Base-by-base conservation (phyloP, 2,888 invertebrate species). In the Lepidonotus clava region DNA sequence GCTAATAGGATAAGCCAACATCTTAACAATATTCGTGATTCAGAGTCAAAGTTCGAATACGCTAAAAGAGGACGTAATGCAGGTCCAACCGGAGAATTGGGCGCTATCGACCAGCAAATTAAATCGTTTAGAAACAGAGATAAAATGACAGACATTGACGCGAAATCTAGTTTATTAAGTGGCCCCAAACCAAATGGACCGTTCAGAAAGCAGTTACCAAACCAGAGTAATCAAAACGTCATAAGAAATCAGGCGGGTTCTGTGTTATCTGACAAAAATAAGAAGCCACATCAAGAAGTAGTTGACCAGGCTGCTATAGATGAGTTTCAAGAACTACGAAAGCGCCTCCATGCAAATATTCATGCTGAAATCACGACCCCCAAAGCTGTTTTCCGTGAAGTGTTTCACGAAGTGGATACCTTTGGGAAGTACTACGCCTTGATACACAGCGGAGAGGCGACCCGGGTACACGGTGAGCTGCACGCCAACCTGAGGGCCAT, bases 371-470 rank as follows among this genome's bases (percentile, higher is more conserved):
- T 18, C 14, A 71, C 71, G 28, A 28, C 61, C 24, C 28, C 14
- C 5, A 34, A 38, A n/a, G 28, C 66, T 61, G 28, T 32, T 2
- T 71, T 71, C 71, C 34, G 38, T 11, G 4, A 71, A 14, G 71
- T 18, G 5, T 0, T 36, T 34, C 36, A 34, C n/a, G n/a, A n/a
- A 18, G 24, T 32, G 8, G 53, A 83, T 38, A 56, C 84, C 2
- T 77, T 83, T 14, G 56, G 67, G 11, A 40, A 56, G 38, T 71
- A 71, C 41, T 88, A 88, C 46, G 83, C 56, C 18, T 34, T 88
- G 85, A 76, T 86, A n/a, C 88, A 88, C 71, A 56, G 53, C 21
- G 83, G 66, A 14, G 24, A n/a, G 21, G 87, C 87, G 6, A 53
- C 85, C 18, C 32, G n/a, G 40, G 85, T 87, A 4, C 86, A 86